A percentile compares a stretch with the other conserved stretches of the same genome.
These are phyloP conservation scores for Saxicola maurus DNA, from an alignment of 2,797 vertebrate genomes.

Conservation along the genomic window DNA sequence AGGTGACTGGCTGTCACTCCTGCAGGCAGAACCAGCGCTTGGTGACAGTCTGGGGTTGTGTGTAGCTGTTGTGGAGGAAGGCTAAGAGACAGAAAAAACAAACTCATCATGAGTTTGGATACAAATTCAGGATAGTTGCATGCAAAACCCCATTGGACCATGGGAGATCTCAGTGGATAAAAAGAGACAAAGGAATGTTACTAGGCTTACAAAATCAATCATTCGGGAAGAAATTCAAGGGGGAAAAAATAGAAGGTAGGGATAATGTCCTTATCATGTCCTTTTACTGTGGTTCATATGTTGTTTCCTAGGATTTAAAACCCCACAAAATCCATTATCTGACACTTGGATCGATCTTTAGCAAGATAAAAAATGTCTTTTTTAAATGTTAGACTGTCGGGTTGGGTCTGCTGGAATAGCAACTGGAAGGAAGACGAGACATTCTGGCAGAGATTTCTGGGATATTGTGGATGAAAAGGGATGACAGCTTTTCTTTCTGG, in stretches of 20 bases:
- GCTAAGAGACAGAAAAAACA: background rate
- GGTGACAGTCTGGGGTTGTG: background rate
- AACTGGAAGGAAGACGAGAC: background rate
- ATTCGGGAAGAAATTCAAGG: background rate
- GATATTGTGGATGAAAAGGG: background rate
- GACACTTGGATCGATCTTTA: background rate
- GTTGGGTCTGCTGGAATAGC: background rate
- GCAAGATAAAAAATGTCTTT: background rate
- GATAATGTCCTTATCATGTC: background rate
- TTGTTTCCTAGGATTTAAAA: background rate
- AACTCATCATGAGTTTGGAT: background rate
- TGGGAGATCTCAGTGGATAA: background rate
- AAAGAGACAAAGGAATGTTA: background rate
- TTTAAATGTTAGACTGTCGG: rapidly evolving
- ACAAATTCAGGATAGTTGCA: background rate
- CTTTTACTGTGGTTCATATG: background rate
- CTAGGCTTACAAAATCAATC: background rate
- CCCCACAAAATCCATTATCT: background rate
- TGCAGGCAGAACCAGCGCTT: background rate
- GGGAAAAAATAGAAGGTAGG: rapidly evolving
- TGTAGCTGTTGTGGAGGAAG: background rate
- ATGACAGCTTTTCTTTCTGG: background rate
- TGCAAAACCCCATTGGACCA: background rate
- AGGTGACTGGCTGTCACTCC: background rate
- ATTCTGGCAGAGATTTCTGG: background rate